Conservation (phyloP, 1,140 invertebrate genomes). For the Drosophila erecta region DNA sequence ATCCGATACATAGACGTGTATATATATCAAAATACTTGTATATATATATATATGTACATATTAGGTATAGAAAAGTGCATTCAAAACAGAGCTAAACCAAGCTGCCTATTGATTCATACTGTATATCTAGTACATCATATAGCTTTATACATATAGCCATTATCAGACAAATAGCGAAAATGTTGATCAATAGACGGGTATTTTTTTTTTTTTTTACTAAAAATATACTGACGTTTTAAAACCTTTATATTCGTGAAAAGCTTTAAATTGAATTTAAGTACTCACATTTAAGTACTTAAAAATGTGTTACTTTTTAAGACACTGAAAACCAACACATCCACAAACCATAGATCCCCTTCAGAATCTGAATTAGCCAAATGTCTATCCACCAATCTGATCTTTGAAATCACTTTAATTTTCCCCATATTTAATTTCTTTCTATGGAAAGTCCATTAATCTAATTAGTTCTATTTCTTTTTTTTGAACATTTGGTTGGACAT, state of each 20-base stretch:
- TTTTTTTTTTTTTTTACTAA: background rate
- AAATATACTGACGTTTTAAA: background rate
- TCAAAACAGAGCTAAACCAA: conserved; percentile 72
- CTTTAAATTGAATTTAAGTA: too few relatives aligned
- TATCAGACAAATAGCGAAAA: conserved; percentile 3
- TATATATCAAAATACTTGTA: conserved; percentile 47
- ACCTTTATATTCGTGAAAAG: background rate
- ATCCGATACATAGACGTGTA: conserved; percentile 36
- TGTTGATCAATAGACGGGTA: too few relatives aligned
- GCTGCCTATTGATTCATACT: conserved; percentile 56
- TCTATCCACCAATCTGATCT: background rate
- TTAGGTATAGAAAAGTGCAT: conserved; percentile 69
- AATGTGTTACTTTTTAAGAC: background rate
- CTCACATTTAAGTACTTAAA: too few relatives aligned
- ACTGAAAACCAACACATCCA: background rate
- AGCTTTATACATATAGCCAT: conserved; percentile 4
- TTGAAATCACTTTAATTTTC: background rate
- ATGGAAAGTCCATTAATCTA: too few relatives aligned
- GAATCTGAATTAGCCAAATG: background rate
- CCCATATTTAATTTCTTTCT: too few relatives aligned
- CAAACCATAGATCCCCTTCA: background rate
- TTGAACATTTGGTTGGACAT: too few relatives aligned
- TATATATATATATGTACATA: conserved; percentile 52
- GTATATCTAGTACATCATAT: conserved; percentile 21
- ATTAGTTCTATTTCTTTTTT: too few relatives aligned